Evolutionary conservation across 1,140 invertebrate genomes (phyloP).

Genomic region (Heterodera schachtii): DNA sequence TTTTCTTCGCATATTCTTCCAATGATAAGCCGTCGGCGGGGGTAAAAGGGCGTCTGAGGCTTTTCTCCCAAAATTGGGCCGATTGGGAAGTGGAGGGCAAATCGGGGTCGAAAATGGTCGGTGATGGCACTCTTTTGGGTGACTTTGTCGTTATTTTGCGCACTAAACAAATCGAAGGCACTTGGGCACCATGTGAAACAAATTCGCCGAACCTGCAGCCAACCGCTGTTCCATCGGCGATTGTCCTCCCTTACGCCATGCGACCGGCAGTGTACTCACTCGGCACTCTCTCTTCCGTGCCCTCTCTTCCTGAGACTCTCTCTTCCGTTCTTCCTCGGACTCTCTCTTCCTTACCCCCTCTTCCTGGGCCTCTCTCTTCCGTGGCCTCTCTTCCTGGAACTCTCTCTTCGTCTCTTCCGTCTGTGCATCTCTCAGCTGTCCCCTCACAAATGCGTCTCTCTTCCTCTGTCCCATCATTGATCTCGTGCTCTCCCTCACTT

Average conservation of each 20-base stretch:
- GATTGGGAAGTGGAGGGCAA: constrained; percentile 24
- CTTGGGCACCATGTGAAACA: background rate
- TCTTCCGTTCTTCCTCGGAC: background rate
- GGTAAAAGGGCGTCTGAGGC: background rate
- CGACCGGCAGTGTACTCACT: background rate
- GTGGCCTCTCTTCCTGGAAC: background rate
- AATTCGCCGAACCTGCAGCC: background rate
- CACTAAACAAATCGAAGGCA: background rate
- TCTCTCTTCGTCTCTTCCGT: background rate
- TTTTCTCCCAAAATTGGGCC: background rate
- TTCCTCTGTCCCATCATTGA: background rate
- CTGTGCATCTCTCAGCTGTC: background rate
- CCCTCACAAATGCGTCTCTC: background rate
- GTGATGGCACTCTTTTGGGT: background rate
- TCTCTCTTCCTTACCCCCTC: background rate
- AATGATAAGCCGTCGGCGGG: background rate
- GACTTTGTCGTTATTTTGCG: background rate
- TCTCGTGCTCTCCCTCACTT: background rate
- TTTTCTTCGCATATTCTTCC: background rate
- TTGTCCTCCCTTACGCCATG: background rate
- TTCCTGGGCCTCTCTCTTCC: background rate
- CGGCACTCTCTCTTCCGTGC: background rate
- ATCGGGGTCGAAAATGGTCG: constrained; percentile 19
- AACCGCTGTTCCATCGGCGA: background rate
- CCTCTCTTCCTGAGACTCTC: background rate